Percentiles rank a stretch among this genome's conserved stretches.
These are phyloP conservation scores for Clamator glandarius DNA, from an alignment of 2,797 vertebrate genomes.

Conservation along the genomic window DNA sequence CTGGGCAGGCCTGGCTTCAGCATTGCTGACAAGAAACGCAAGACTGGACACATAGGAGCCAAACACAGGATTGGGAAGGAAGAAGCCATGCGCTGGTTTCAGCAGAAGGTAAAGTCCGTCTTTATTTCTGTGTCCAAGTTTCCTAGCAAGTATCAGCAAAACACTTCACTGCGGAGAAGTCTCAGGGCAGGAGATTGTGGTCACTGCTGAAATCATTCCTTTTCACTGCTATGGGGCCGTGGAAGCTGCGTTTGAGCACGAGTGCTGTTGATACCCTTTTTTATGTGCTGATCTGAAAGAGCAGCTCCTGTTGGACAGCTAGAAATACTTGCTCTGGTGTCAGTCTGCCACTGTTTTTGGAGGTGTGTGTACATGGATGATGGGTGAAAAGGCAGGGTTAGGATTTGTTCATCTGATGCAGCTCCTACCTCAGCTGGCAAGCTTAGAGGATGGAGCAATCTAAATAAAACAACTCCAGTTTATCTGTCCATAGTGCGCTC, in stretches of 20 bases:
- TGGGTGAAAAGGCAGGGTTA: background rate
- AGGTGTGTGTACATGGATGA: rapidly evolving
- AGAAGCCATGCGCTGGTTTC: slow-evolving; percentile 99
- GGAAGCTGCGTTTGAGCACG: rapidly evolving
- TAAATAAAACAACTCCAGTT: background rate
- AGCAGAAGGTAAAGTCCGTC: slow-evolving; percentile 88
- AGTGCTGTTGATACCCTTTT: background rate
- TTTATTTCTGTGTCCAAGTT: background rate
- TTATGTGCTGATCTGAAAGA: background rate
- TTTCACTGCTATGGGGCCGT: background rate
- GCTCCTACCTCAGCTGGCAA: background rate
- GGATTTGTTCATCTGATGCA: background rate
- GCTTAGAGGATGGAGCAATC: background rate
- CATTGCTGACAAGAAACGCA: slow-evolving; percentile 98
- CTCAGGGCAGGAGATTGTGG: background rate
- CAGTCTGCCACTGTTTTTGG: background rate
- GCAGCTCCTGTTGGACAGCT: background rate
- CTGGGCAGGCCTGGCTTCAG: slow-evolving; percentile 97
- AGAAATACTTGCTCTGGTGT: background rate
- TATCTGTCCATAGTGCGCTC: rapidly evolving
- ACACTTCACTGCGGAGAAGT: rapidly evolving
- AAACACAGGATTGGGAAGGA: slow-evolving; percentile 98
- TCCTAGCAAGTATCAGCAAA: background rate
- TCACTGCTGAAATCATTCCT: rapidly evolving
- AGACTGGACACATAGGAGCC: slow-evolving; percentile 93